These are phyloP conservation scores for Gambusia yucatana DNA, from an alignment of 2,797 vertebrate genomes.

Conservation along the genomic window DNA sequence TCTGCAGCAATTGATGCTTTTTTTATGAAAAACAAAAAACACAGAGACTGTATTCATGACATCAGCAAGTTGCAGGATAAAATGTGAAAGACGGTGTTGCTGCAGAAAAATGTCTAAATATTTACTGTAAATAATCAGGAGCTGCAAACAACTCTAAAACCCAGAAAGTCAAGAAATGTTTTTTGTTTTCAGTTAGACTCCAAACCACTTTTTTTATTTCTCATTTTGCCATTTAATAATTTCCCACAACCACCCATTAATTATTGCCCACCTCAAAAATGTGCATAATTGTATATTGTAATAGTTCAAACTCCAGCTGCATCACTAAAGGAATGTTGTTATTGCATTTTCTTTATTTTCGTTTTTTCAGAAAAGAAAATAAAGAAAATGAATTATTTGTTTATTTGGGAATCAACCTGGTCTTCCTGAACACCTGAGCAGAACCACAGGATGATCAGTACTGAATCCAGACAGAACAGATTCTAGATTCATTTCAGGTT, in stretches of 20 bases:
- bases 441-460: too few species aligned
- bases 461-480: too few species aligned
- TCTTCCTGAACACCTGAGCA: too few species aligned
- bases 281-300: neutral
- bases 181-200: neutral
- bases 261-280: neutral
- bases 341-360: too few species aligned
- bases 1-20: neutral
- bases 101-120: neutral
- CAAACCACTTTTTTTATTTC: neutral
- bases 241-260: neutral
- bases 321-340: too few species aligned
- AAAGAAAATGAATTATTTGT: too few species aligned
- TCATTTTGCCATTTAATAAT: neutral
- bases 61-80: neutral
- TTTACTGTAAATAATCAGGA: neutral
- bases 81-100: neutral
- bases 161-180: neutral
- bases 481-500: too few species aligned
- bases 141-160: neutral
- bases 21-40: neutral
- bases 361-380: too few species aligned
- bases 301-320: neutral
- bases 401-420: too few species aligned
- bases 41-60: neutral